Evolutionary conservation across 2,888 invertebrate genomes (phyloP), one percentile per base, ranked within the genome.

Genomic region (Gisinianus flammeolus): DNA sequence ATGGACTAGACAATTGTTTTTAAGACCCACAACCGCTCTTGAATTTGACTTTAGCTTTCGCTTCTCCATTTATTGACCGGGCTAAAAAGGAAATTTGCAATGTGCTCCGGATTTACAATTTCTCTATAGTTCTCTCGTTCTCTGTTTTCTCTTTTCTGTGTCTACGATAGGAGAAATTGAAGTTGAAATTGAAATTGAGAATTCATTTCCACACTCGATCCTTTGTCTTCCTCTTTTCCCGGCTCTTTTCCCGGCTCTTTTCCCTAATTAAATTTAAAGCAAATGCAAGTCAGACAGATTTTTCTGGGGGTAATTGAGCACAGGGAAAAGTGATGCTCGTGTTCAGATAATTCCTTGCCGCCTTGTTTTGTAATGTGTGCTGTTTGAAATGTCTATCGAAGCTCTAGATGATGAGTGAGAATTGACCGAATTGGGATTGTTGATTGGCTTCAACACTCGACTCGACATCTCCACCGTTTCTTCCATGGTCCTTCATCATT

Each of bases 181-280:
- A 44, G 44, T 44, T 54, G 54, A n/a, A 54, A n/a, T 54, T 54
- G 54, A 54, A 54, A 54, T n/a, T 44, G n/a, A n/a, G n/a, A 54
- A 54, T 54, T 16, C n/a, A 54, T 54, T 54, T 54, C 16, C 19
- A n/a, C 19, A 54, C 54, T 54, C n/a, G 54, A 54, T n/a, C 54
- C n/a, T n/a, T 54, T 54, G 19, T 54, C 19, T 44, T 44, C 44
- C 44, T 44, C 4, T 19, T n/a, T 19, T n/a, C 4, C 54, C 54
- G 16, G 16, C 8, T n/a, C 19, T 54, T 54, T 44, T n/a, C 54
- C 16, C 54, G 4, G 16, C 4, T 5, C 54, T n/a, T 5, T 16
- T n/a, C 16, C n/a, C 16, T 54, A 54, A n/a, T 4, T 54, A 19
- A 3, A 54, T 54, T n/a, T 44, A n/a, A n/a, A n/a, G n/a, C n/a